Evolutionary conservation across 2,113 vertebrate genomes (phyloP), one percentile per base, ranked within the genome.

Genomic region (Salvelinus alpinus): DNA sequence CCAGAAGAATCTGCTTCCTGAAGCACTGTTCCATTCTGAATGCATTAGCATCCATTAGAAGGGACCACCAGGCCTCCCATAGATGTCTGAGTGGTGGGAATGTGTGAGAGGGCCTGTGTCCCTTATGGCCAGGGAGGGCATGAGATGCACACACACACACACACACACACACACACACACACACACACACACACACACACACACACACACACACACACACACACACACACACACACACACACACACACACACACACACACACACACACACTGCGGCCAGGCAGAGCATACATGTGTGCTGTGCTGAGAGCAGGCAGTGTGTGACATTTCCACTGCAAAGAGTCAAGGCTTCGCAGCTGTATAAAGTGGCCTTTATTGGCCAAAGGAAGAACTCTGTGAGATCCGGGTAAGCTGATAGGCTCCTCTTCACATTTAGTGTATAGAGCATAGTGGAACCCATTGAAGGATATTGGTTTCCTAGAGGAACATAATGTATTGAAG

Each of bases 321-420:
- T 87, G 85, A 86, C 87, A 81, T 86, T 88, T 87, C 80, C 71
- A 81, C 66, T 38, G 71, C 16, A 69, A 79, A n/a, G 82, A 82
- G 79, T 83, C 82, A 84, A 64, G 66, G 57, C 85, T 75, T 72
- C 51, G 81, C 78, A 79, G 74, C 77, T 83, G 81, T 69, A 88
- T 89, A 78, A 38, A 38, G 34, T 38, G 34, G 34, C 34, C 34
- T 38, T 38, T 38, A 38, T 38, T 8, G 34, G 8, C 34, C 34
- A 38, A 38, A 71, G 67, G 57, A 60, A 80, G 79, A 75, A 34
- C 73, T 78, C 75, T 48, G 72, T 77, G 73, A 81, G 74, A 78
- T 51, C 67, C 54, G 47, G 38, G 38, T 57, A 78, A 85, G 76
- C 25, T 4, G 22, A 81, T 76, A 34, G 57, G 25, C 74, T 79